Base-by-base conservation (phyloP, 1,140 invertebrate species). In the Andrena cerasifolii region DNA sequence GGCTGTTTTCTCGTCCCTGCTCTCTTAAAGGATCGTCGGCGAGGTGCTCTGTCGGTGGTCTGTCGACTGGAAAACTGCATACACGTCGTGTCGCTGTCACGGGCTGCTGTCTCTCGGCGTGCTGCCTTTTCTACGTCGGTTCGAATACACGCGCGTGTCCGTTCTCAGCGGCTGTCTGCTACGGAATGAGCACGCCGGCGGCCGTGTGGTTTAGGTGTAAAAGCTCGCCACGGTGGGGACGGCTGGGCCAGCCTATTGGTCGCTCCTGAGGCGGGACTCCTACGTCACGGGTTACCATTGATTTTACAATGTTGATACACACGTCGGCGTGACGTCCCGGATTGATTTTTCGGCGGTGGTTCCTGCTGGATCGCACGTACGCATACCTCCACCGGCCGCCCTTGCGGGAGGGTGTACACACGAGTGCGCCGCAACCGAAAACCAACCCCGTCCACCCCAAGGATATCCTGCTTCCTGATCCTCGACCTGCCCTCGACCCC, bases 271-370 rank as follows among this genome's bases (percentile, higher is more conserved):
- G 91, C 91, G 91, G 91, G 88, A 88, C 90, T 80, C 77, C 85
- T 86, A 92, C 91, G 91, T 92, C 91, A 92, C 79, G 33, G 73
- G 75, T 86, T 81, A 87, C 89, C 91, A 92, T 92, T 92, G 91
- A 92, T 92, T 92, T 92, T 92, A 84, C 86, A 87, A 90, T 91
- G 89, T 91, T 91, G 87, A 91, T 92, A 91, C 87, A 89, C 89
- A 87, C 71, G 58, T 68, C 87, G 80, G 84, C 83, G 56, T 86
- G 84, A 85, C 79, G 80, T 86, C 65, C 58, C 56, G 62, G 49
- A 90, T 83, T 81, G 90, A 89, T 72, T 89, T 84, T 83, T 89
- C 88, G 78, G 88, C 67, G 26, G 45, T 45, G 72, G 51, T 90
- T 88, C 65, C 88, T 87, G 88, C 85, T 58, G 80, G 87, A 72